A percentile compares a stretch with the other conserved stretches of the same genome.
Conservation (phyloP, 2,113 vertebrate species). For the Neoarius graeffei region DNA sequence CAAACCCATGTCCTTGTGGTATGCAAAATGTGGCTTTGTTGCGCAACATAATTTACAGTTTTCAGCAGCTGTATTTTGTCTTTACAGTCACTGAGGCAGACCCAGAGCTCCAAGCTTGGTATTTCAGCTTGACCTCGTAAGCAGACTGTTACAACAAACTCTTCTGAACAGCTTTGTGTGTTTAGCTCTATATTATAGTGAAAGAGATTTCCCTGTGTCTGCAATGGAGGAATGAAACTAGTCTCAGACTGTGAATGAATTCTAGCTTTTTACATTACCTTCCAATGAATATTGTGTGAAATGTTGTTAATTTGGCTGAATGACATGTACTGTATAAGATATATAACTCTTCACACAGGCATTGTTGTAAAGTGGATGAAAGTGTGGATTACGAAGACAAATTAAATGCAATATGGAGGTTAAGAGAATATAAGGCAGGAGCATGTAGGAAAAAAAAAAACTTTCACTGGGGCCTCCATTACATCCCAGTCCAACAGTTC, state of each 20-base stretch:
- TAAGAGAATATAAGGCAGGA: background rate
- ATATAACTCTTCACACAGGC: background rate
- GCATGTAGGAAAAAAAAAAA: background rate
- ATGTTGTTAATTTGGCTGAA: background rate
- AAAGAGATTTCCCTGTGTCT: background rate
- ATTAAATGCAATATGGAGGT: background rate
- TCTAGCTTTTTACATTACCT: background rate
- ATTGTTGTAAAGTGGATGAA: background rate
- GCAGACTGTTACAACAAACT: background rate
- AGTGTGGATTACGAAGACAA: background rate
- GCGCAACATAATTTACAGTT: constrained; percentile 38
- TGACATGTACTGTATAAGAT: background rate
- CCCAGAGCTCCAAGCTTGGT: background rate
- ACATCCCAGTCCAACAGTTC: background rate
- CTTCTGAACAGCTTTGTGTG: background rate
- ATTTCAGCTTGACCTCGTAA: background rate
- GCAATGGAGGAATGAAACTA: background rate
- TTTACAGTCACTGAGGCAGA: constrained; percentile 20
- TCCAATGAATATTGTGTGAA: background rate
- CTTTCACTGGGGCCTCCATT: background rate
- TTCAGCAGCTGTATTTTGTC: constrained; percentile 45
- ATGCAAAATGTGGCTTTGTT: constrained; percentile 28
- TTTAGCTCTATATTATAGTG: background rate
- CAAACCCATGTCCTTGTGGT: constrained; percentile 17
- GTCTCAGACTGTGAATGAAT: background rate